Base-by-base conservation (phyloP, 2,113 vertebrate genomes). In the Eonycteris spelaea region DNA sequence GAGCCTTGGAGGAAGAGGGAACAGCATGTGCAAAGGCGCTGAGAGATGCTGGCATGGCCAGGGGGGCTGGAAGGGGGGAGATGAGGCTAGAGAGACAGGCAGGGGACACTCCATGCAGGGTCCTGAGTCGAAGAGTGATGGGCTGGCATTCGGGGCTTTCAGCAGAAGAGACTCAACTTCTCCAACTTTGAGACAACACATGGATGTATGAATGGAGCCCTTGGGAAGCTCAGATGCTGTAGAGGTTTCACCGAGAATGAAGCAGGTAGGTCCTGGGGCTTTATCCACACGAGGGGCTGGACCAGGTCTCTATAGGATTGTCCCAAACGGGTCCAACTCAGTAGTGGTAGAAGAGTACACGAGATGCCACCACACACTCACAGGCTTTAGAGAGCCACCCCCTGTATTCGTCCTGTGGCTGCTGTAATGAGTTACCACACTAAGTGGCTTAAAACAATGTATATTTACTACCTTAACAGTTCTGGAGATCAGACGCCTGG, bases 311-410 rank as follows among this genome's bases (percentile, higher is more conserved):
- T 19, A 33, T 21, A 43, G 28, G 48, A 33, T 0, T 51, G 30
- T 40, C 19, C 63, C 55, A 13, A 2, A 16, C 22, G 80, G n/a
- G 57, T 86, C 57, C 59, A 30, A 86, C 38, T 53, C 26, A 26
- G 40, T 10, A 18, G 48, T 48, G 80, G 33, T 26, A 26, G 45
- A 43, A 57, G 70, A 33, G 19, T 10, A 5, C 7, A 2, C 22
- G 28, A 30, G 13, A 19, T 2, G 40, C 35, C 43, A 26, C 0
- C 14, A 22, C 57, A 10, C 0, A 0, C 28, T 11, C 22, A 21
- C 55, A 5, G 80, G 40, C 68, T 59, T 40, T 5, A 0, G 57
- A 67, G 16, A n/a, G 26, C 6, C 14, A 21, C 26, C 6, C 19
- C 3, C 10, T 51, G 18, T 24, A 3, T 53, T 9, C 7, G 38